Conservation (phyloP, 2,888 invertebrate species). For the Luffia ferchaultella region DNA sequence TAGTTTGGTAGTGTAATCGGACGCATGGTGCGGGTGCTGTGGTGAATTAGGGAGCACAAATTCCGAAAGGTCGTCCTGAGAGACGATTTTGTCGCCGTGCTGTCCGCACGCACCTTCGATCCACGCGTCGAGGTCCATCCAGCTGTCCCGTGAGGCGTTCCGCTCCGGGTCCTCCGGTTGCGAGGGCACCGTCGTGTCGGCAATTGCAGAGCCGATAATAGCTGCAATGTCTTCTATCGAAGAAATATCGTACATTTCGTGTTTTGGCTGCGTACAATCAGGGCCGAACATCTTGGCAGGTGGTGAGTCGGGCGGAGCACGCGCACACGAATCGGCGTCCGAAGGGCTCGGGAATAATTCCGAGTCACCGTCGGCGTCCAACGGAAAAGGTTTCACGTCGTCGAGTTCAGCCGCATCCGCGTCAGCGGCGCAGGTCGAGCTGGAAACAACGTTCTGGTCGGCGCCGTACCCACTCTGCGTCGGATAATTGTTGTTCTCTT, state of each 20-base stretch:
- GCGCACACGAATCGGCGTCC: conserved; percentile 54
- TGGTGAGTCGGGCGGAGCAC: conserved; percentile 29
- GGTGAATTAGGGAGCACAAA: conserved; percentile 73
- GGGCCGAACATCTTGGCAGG: conserved; percentile 58
- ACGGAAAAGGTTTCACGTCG: conserved; percentile 68
- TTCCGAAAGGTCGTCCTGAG: conserved; percentile 72
- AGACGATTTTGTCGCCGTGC: conserved; percentile 72
- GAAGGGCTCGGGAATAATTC: conserved; percentile 53
- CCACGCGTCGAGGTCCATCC: conserved; percentile 91
- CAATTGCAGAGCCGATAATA: conserved; percentile 88
- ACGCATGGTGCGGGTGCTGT: conserved; percentile 60
- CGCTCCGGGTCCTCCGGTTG: conserved; percentile 75
- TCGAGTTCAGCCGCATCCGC: conserved; percentile 68
- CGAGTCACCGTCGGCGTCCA: conserved; percentile 68
- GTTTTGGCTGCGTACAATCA: conserved; percentile 42
- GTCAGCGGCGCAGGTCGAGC: conserved; percentile 75
- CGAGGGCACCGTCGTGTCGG: conserved; percentile 85
- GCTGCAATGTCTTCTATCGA: conserved; percentile 86
- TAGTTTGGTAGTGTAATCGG: conserved; percentile 44
- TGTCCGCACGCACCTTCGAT: conserved; percentile 82
- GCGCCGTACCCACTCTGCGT: conserved; percentile 68
- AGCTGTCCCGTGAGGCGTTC: conserved; percentile 79
- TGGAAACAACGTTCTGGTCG: conserved; percentile 78
- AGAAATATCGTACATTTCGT: conserved; percentile 75
- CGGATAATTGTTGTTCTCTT: conserved; percentile 76